Percentiles rank a stretch among this genome's conserved stretches.
phyloP scores from a whole-genome alignment of 2,113 vertebrate species.

The Halcyon senegalensis region DNA sequence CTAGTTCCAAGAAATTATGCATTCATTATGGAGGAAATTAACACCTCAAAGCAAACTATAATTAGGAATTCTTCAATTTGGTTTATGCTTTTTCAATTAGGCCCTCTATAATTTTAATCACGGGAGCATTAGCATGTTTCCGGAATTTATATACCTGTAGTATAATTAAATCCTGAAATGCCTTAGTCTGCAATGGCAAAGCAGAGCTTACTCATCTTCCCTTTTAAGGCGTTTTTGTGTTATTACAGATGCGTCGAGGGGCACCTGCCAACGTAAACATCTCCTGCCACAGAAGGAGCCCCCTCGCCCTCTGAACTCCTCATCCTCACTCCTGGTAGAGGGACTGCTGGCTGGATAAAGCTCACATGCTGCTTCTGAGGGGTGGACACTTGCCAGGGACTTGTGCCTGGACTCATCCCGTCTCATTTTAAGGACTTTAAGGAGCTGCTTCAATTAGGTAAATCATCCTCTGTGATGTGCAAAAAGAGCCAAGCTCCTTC shows the following conservation, averaged over 20 bases:
- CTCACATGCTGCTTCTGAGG: neutral
- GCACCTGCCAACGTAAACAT: neutral
- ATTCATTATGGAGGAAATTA: constrained; percentile 81
- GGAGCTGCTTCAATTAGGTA: neutral
- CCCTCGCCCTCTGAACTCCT: neutral
- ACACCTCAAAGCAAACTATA: constrained; percentile 84
- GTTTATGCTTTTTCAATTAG: constrained; percentile 87
- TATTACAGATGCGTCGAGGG: neutral
- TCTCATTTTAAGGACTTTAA: neutral
- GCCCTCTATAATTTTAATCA: constrained; percentile 85
- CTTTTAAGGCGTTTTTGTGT: constrained; percentile 5
- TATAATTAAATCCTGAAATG: constrained; percentile 81
- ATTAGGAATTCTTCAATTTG: constrained; percentile 85
- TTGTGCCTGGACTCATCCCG: neutral
- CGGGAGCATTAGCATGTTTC: constrained; percentile 84
- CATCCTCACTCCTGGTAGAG: neutral
- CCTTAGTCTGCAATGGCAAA: constrained; percentile 68
- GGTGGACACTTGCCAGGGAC: neutral
- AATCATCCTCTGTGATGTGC: neutral
- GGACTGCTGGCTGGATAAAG: neutral
- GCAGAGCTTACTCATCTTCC: constrained; percentile 62
- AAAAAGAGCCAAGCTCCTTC: neutral
- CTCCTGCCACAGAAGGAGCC: neutral
- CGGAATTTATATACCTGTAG: constrained; percentile 83
- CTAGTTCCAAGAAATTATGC: constrained; percentile 79